Base-by-base conservation (phyloP, 1,140 invertebrate genomes). In the Littorina saxatilis region DNA sequence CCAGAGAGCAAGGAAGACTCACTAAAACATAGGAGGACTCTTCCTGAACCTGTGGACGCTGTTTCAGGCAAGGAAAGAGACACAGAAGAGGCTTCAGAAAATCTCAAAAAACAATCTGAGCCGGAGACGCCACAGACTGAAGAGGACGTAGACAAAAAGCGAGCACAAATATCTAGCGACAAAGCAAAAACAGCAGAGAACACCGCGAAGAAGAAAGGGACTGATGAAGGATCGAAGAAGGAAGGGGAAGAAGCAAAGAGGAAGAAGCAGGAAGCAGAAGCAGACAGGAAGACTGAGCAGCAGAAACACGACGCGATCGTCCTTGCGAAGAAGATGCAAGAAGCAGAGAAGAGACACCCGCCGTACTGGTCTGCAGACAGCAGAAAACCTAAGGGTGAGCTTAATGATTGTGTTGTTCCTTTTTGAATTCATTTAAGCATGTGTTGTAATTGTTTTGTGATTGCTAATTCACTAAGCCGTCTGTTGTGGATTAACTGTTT, bases 311-410 rank as follows among this genome's bases (percentile, higher is more conserved):
- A 68, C 27, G 50, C 37, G 55, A 70, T 61, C 66, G 43, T 20
- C 5, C 50, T 37, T 35, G 70, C 43, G 23, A 80, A 76, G 73
- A 82, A 77, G 72, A 29, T 63, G 15, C 17, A 77, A n/a, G 82
- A 73, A 43, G 79, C 55, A 15, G 52, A 72, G 13, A 32, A 52
- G 73, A 73, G 81, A 39, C 27, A 13, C n/a, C 7, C 61, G 11
- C 2, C 73, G 13, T 75, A 82, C 58, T 32, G 68, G 35, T 52
- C 50, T 68, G 1, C 20, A 1, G 37, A 80, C n/a, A 9, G 55
- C 52, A 50, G 52, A 27, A 80, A 68, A 50, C 43, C 77, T 27
- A 82, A 76, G 72, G 83, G 78, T 80, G 52, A 4, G 63, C 13
- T 27, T n/a, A n/a, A 32, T 63, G 61, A 27, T 11, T 63, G 27